These are phyloP conservation scores for Ptychodera flava DNA, from an alignment of 35 echinoderm and acorn worm species.

Conservation along the genomic window DNA sequence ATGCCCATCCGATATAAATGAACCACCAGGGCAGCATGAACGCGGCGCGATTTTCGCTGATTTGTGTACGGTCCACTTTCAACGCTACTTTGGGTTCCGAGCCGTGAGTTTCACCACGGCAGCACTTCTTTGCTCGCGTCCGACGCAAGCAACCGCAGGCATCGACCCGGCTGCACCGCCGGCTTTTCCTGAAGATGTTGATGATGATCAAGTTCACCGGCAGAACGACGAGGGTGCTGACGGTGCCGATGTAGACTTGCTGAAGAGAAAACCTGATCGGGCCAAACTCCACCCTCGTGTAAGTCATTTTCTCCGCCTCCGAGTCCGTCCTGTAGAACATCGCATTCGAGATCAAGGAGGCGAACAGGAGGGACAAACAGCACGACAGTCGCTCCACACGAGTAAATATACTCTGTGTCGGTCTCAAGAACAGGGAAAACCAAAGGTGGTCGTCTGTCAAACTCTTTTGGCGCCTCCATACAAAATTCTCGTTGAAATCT, in stretches of 20 bases:
- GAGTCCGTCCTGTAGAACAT: not conserved
- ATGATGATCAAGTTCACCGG: not conserved
- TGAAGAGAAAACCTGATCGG: not conserved
- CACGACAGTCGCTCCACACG: not conserved
- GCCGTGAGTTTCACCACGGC: not conserved
- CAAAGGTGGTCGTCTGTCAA: not conserved
- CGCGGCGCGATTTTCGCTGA: slow-evolving; percentile 4
- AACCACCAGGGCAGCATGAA: slow-evolving; percentile 43
- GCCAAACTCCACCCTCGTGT: not conserved
- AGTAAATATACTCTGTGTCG: not conserved
- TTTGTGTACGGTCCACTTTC: not conserved
- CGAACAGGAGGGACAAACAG: not conserved
- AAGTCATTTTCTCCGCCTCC: not conserved
- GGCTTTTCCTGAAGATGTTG: not conserved
- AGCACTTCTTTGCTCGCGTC: not conserved
- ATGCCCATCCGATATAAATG: slow-evolving; percentile 34
- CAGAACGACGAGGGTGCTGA: not conserved
- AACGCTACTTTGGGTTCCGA: not conserved
- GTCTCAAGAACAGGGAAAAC: not conserved
- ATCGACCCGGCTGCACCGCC: no score
- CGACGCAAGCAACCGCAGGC: no score
- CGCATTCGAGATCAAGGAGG: not conserved
- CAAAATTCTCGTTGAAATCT: not conserved
- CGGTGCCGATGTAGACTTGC: not conserved
- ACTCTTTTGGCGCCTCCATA: not conserved